Conservation (phyloP, 2,888 invertebrate species). For the Phytoseiulus persimilis region DNA sequence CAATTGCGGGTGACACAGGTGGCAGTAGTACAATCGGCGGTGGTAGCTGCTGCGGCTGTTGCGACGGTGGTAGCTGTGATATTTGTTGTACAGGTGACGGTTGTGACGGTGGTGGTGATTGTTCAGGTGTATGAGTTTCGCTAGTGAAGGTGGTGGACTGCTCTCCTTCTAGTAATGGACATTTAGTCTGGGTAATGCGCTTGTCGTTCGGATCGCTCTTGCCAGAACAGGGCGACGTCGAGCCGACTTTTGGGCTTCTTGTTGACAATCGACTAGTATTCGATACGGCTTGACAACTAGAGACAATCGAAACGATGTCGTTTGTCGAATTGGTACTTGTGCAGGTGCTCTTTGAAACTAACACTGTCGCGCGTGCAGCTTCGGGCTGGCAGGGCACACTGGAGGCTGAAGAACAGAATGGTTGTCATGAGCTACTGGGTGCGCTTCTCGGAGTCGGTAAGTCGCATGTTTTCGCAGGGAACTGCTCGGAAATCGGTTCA, state of each 20-base stretch:
- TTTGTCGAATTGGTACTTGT: constrained; percentile 35
- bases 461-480: background rate
- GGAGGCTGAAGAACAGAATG: constrained; percentile 24
- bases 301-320: constrained; percentile 36
- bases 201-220: constrained; percentile 34
- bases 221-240: constrained; percentile 32
- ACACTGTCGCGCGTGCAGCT: constrained; percentile 28
- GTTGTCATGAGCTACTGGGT: background rate
- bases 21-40: background rate
- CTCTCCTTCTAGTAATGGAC: constrained; percentile 36
- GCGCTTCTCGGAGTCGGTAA: background rate
- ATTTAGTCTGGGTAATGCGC: constrained; percentile 37
- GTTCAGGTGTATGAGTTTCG: constrained; percentile 38
- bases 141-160: constrained; percentile 40
- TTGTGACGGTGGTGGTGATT: constrained; percentile 41
- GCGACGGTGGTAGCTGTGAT: constrained; percentile 42
- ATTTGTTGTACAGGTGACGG: constrained; percentile 11
- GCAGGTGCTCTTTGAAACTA: constrained; percentile 39
- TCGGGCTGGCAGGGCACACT: constrained; percentile 38
- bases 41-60: constrained; percentile 11
- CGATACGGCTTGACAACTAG: constrained; percentile 28
- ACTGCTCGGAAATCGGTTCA: background rate
- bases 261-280: constrained; percentile 32
- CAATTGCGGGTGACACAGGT: background rate
- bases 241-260: background rate